phyloP scores from a whole-genome alignment of 2,113 vertebrate genomes.

The Bos javanicus region DNA sequence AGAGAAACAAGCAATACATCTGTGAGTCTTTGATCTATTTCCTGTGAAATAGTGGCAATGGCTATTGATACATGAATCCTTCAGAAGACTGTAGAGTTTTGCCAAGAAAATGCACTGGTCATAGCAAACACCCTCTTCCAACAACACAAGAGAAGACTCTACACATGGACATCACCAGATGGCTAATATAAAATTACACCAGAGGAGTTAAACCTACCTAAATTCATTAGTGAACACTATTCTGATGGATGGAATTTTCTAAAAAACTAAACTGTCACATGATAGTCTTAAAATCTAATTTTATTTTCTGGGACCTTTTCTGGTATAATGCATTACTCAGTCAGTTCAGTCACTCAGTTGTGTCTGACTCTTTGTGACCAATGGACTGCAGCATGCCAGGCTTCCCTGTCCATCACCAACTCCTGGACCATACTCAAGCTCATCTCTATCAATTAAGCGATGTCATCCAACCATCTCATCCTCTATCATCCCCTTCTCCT shows the following conservation, averaged over 20 bases:
- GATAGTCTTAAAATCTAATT: constrained; percentile 15
- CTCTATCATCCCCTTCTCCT: neutral
- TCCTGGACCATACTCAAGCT: neutral
- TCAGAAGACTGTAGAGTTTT: neutral
- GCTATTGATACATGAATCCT: neutral
- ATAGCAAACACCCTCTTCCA: no score
- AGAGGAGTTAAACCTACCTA: constrained; percentile 7
- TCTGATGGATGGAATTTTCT: neutral
- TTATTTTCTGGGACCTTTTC: constrained; percentile 21
- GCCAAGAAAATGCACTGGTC: no score
- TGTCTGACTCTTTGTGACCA: neutral
- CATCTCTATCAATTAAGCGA: neutral
- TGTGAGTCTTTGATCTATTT: neutral
- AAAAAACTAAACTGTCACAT: neutral
- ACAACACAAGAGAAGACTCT: no score
- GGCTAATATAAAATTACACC: neutral
- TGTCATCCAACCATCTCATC: neutral
- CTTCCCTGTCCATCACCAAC: neutral
- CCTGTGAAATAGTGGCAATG: neutral
- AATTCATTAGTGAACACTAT: constrained; percentile 6
- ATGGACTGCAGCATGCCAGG: neutral
- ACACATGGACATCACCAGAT: no score
- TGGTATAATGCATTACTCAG: neutral
- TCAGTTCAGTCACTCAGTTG: neutral
- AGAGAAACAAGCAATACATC: neutral